Percentiles rank a stretch among this genome's conserved stretches.
Evolutionary conservation across 2,113 vertebrate species (phyloP).

Genomic region (human (Homo sapiens)): DNA sequence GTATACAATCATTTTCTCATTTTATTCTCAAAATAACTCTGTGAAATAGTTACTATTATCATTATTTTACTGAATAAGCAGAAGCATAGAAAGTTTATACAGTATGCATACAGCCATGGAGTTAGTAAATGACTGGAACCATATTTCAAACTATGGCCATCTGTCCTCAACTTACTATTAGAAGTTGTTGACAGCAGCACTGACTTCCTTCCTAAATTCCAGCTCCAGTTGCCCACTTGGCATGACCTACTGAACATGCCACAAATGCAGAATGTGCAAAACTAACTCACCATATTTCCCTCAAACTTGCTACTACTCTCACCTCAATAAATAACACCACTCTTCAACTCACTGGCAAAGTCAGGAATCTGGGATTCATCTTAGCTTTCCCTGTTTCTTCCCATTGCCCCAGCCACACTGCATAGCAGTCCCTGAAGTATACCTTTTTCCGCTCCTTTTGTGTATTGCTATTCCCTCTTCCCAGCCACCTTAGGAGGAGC

Average conservation of each 20-base stretch:
- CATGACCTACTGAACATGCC: neutral
- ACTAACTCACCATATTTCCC: neutral
- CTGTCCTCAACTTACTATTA: neutral
- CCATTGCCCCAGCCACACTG: rapidly evolving
- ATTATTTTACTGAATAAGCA: neutral
- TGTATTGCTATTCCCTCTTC: neutral
- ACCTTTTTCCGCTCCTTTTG: neutral
- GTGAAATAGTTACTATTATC: neutral
- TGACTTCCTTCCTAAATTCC: neutral
- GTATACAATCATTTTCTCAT: neutral
- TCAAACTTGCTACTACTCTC: neutral
- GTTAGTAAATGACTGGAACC: neutral
- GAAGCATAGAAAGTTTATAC: neutral
- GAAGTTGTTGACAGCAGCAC: neutral
- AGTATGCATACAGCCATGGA: neutral
- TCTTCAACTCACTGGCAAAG: neutral
- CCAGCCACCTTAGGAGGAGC: neutral
- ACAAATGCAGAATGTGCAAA: neutral
- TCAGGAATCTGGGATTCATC: neutral
- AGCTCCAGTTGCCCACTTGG: neutral
- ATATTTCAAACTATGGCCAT: neutral
- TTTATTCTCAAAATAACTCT: neutral
- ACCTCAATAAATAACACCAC: neutral
- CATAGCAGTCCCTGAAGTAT: neutral
- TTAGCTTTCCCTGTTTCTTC: neutral